Evolutionary conservation across 2,888 invertebrate species (phyloP).

Genomic region (Cosmorhoe ocellata): DNA sequence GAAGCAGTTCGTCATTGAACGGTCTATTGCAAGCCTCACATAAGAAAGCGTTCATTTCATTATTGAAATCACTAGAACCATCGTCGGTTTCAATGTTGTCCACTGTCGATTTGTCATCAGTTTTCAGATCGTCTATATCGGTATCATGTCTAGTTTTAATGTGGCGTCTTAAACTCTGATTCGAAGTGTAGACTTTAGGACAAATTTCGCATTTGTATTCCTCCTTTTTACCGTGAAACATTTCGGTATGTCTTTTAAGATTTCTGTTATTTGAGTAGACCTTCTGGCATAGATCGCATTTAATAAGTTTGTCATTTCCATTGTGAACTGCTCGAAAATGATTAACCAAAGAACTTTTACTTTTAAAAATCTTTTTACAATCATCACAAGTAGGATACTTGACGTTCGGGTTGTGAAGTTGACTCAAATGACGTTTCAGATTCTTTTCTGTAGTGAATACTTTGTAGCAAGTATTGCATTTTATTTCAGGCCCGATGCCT

Average conservation of each 20-base stretch:
- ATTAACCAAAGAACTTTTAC: conserved; percentile 51
- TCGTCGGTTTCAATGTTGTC: conserved; percentile 20
- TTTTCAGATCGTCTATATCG: conserved; percentile 29
- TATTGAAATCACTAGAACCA: conserved; percentile 10
- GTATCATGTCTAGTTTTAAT: conserved; percentile 45
- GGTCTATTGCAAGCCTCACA: conserved; percentile 51
- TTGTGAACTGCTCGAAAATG: conserved; percentile 57
- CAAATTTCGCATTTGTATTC: conserved; percentile 60
- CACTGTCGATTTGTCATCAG: neutral
- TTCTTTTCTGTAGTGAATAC: conserved; percentile 60
- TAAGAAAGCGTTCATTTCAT: conserved; percentile 23
- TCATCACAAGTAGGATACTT: conserved; percentile 58
- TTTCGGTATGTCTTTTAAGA: conserved; percentile 60
- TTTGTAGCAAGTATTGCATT: conserved; percentile 54
- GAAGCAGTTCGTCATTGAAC: conserved; percentile 47
- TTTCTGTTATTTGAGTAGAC: conserved; percentile 59
- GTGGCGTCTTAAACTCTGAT: conserved; percentile 61
- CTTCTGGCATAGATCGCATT: conserved; percentile 57
- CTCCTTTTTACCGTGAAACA: conserved; percentile 54
- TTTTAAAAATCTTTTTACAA: conserved; percentile 58
- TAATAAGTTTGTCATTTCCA: conserved; percentile 38
- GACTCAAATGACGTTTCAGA: conserved; percentile 57
- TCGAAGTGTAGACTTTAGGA: conserved; percentile 64
- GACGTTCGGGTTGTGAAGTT: conserved; percentile 58
- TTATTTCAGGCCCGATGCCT: conserved; percentile 46